These are phyloP conservation scores for Pantherophis guttatus DNA, from an alignment of 2,113 vertebrate genomes.

Conservation along the genomic window DNA sequence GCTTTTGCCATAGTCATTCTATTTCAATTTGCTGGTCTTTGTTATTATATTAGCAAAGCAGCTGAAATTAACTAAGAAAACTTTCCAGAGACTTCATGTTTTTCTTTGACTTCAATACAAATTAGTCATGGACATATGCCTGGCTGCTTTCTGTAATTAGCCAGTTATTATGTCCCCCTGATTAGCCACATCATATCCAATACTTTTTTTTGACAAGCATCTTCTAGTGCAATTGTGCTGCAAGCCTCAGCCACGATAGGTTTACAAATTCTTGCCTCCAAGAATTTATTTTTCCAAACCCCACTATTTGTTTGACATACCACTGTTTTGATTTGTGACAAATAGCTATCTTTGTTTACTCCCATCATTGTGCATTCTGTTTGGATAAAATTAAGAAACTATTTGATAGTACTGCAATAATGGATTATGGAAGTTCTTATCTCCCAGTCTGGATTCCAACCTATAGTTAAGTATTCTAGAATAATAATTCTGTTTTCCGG, in stretches of 20 bases:
- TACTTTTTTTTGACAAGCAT: not conserved
- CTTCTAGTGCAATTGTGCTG: not conserved
- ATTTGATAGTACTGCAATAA: not conserved
- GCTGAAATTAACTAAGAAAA: not conserved
- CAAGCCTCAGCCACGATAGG: not conserved
- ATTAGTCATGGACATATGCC: not conserved
- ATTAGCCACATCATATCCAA: not conserved
- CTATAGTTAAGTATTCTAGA: too few relatives aligned
- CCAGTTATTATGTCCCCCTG: too few relatives aligned
- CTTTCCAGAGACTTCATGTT: not conserved
- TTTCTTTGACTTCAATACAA: not conserved
- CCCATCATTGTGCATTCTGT: not conserved
- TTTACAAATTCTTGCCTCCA: not conserved
- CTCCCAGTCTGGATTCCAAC: not conserved
- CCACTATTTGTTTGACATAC: not conserved
- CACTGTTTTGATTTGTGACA: not conserved
- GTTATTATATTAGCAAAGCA: not conserved
- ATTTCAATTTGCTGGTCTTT: too few relatives aligned
- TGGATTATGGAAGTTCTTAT: not conserved
- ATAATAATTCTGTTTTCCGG: not conserved
- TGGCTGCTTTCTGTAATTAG: not conserved
- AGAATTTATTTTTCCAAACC: not conserved
- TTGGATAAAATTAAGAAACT: not conserved
- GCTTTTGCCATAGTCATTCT: too few relatives aligned
- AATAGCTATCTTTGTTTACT: not conserved